Evolutionary conservation across 2,113 vertebrate genomes (phyloP).

Genomic region (Sinocyclocheilus anophthalmus): DNA sequence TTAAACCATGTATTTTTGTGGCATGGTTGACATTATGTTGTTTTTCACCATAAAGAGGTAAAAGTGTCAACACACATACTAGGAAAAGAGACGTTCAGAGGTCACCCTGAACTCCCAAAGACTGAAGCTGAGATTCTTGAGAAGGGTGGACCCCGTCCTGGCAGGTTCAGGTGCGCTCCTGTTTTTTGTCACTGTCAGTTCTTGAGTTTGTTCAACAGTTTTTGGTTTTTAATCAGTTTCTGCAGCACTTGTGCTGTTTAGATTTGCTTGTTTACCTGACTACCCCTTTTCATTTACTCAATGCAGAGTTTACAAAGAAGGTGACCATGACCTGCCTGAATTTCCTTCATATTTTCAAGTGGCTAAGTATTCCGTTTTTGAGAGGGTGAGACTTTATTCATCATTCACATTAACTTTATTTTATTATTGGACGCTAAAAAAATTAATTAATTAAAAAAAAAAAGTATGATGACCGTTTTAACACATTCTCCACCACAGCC

Average conservation of each 20-base stretch:
- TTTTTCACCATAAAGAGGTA: neutral
- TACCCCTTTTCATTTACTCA: conserved; percentile 30
- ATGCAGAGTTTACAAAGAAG: conserved; percentile 70
- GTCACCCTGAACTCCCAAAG: neutral
- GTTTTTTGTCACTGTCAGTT: neutral
- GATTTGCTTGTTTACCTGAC: neutral
- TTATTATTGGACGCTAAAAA: too few species aligned
- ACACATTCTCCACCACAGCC: neutral
- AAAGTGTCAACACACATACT: neutral
- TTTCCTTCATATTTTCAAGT: conserved; percentile 79
- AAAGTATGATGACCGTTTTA: neutral
- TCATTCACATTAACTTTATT: neutral
- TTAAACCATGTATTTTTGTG: neutral
- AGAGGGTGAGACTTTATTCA: conserved; percentile 70
- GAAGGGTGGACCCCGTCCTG: conserved; percentile 15
- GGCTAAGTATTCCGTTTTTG: conserved; percentile 81
- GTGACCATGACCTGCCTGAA: conserved; percentile 60
- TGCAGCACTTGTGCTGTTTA: neutral
- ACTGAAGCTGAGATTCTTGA: neutral
- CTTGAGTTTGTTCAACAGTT: neutral
- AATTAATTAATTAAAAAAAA: neutral
- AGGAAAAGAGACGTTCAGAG: neutral
- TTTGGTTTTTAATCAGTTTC: neutral
- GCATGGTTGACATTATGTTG: neutral
- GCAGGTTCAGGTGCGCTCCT: conserved; percentile 64